Percentiles rank a stretch among this genome's conserved stretches.
Evolutionary conservation across 2,113 vertebrate species (phyloP).

Genomic region (Fulmarus glacialis): DNA sequence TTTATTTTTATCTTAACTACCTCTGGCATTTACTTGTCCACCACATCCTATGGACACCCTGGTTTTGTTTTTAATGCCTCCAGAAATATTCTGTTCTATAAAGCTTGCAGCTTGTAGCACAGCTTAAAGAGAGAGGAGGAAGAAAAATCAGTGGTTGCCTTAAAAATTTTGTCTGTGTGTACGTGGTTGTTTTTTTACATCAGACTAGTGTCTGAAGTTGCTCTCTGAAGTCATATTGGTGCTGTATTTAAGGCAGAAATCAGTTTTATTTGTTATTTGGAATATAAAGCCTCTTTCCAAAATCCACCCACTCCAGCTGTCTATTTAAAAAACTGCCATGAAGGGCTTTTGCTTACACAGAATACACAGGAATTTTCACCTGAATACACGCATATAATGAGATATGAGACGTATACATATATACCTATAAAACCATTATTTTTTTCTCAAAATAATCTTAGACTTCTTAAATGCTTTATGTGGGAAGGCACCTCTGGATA

Average conservation of each 20-base stretch:
- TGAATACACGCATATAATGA: not conserved
- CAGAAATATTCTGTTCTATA: not conserved
- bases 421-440: not conserved
- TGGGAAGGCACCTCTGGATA: not conserved
- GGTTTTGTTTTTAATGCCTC: not conserved
- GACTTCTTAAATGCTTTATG: not conserved
- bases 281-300: not conserved
- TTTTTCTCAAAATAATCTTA: not conserved
- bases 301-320: not conserved
- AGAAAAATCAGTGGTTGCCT: not conserved
- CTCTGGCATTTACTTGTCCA: not conserved
- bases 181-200: not conserved
- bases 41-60: not conserved
- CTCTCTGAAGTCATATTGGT: not conserved
- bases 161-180: not conserved
- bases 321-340: not conserved
- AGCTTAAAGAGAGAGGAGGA: not conserved
- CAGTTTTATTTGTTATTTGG: not conserved
- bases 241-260: not conserved
- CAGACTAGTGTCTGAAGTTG: not conserved
- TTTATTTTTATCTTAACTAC: not conserved
- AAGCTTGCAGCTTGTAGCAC: not conserved
- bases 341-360: not conserved
- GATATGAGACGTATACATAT: accelerated
- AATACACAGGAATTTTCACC: not conserved